phyloP scores from a whole-genome alignment of 2,797 vertebrate genomes.

The Rhinatrema bivittatum region DNA sequence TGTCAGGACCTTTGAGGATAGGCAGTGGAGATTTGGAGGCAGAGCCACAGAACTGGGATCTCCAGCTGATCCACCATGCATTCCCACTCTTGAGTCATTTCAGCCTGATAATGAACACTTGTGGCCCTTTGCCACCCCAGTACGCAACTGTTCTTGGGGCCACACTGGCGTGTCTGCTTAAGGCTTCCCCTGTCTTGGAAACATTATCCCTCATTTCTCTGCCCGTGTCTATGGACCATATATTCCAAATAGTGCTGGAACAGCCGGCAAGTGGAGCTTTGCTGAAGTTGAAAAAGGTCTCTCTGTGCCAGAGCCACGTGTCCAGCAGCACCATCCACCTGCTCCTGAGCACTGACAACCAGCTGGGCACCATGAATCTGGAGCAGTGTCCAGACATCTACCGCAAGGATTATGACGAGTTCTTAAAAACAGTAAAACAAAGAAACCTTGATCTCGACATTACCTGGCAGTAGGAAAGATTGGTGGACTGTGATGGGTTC shows the following conservation, averaged over 20 bases:
- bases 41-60: not conserved
- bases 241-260: slow-evolving; percentile 18
- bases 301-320: slow-evolving; percentile 22
- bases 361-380: slow-evolving; percentile 27
- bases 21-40: not conserved
- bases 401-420: slow-evolving; percentile 25
- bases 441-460: slow-evolving; percentile 24
- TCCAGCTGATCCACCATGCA: not conserved
- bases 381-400: slow-evolving; percentile 29
- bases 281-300: slow-evolving; percentile 14
- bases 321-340: not conserved
- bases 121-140: not conserved
- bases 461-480: slow-evolving; percentile 30
- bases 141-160: slow-evolving; percentile 38
- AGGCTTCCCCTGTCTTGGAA: slow-evolving; percentile 42
- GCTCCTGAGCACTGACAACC: slow-evolving; percentile 18
- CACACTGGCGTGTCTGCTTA: slow-evolving; percentile 49
- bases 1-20: rapidly evolving
- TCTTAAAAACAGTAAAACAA: slow-evolving; percentile 3
- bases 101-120: slow-evolving; percentile 4
- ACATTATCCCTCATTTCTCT: slow-evolving; percentile 50
- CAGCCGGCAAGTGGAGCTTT: not conserved
- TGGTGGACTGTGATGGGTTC: no score
- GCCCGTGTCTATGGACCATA: slow-evolving; percentile 52
- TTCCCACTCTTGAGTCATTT: slow-evolving; percentile 20